Evolutionary conservation across 37 sponge, comb jelly and placozoan genomes (phyloP).

Genomic region (Diacarnus erythraeanus): DNA sequence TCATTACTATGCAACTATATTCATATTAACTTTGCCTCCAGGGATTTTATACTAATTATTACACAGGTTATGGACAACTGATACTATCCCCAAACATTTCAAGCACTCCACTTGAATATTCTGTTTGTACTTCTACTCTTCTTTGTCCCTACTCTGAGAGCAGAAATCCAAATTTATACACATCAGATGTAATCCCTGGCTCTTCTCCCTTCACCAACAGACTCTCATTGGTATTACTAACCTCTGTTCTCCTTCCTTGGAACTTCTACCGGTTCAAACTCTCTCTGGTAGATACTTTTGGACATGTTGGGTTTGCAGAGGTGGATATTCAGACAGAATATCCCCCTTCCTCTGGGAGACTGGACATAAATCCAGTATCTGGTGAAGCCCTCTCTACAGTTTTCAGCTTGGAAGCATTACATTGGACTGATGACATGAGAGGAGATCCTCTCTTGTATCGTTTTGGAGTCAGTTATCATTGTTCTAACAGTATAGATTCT

Average conservation of each 20-base stretch:
- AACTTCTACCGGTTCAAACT: slow-evolving; percentile 38
- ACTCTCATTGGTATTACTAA: slow-evolving; percentile 7
- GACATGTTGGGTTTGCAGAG: slow-evolving; percentile 14
- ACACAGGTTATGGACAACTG: slow-evolving; percentile 31
- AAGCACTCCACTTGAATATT: neutral
- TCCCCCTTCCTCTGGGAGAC: slow-evolving; percentile 21
- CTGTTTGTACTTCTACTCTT: neutral
- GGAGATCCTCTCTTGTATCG: slow-evolving; percentile 50
- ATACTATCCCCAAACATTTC: neutral
- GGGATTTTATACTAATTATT: too few species aligned
- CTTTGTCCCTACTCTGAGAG: neutral
- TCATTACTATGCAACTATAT: too few species aligned
- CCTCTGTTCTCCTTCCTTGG: slow-evolving; percentile 9
- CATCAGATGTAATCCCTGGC: neutral
- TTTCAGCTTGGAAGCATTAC: slow-evolving; percentile 7
- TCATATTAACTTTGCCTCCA: too few species aligned
- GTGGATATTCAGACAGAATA: slow-evolving; percentile 21
- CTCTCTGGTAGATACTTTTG: neutral
- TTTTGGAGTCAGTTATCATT: slow-evolving; percentile 40
- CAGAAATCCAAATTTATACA: neutral
- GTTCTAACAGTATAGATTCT: neutral
- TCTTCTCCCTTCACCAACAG: neutral
- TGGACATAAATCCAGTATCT: neutral
- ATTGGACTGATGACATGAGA: slow-evolving; percentile 47
- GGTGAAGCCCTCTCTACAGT: slow-evolving; percentile 18